These are phyloP conservation scores for Zaprionus ornatus DNA, from an alignment of 1,140 invertebrate genomes.

Conservation along the genomic window DNA sequence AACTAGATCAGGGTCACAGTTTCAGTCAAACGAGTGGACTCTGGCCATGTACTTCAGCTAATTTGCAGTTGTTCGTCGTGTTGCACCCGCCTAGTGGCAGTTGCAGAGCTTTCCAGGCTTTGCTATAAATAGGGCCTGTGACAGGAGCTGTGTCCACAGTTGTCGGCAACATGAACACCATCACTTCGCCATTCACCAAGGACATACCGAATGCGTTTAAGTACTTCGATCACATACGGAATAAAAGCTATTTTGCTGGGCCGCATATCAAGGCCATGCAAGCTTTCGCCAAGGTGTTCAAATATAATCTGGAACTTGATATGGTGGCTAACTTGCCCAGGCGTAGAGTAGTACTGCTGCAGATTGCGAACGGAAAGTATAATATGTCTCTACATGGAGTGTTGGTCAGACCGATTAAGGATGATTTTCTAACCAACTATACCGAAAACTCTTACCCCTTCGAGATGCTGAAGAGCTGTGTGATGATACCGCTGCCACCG, in stretches of 20 bases:
- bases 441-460: constrained; percentile 64
- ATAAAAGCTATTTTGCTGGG: constrained; percentile 32
- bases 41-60: neutral
- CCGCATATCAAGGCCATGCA: constrained; percentile 55
- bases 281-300: constrained; percentile 46
- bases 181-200: constrained; percentile 58
- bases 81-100: neutral
- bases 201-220: constrained; percentile 65
- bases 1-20: neutral
- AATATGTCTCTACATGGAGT: constrained; percentile 63
- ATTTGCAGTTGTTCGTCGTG: neutral
- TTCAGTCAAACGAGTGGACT: neutral
- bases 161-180: constrained; percentile 29
- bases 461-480: constrained; percentile 58
- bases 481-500: constrained; percentile 76
- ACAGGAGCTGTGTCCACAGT: constrained; percentile 36
- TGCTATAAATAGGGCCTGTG: constrained; percentile 45
- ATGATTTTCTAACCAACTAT: neutral
- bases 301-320: constrained; percentile 54
- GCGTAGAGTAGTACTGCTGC: constrained; percentile 29
- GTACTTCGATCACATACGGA: constrained; percentile 28
- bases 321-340: constrained; percentile 46
- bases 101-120: neutral
- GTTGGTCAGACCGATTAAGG: constrained; percentile 10
- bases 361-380: constrained; percentile 43